phyloP scores from a whole-genome alignment of 2,113 vertebrate genomes.

The Brachionichthys hirsutus region DNA sequence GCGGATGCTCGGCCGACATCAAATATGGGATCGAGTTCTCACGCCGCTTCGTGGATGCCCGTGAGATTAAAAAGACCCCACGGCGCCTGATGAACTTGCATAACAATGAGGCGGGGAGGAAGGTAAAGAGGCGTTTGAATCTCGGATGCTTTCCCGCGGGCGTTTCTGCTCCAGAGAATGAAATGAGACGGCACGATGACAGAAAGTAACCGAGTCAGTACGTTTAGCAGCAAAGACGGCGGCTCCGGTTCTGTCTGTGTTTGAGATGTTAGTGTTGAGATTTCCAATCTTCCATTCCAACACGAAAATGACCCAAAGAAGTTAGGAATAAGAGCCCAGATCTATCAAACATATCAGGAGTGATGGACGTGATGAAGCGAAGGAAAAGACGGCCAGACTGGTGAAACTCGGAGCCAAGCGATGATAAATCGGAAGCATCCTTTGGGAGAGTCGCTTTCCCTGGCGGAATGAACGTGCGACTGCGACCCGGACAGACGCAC shows the following conservation, averaged over 20 bases:
- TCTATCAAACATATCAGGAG: no score
- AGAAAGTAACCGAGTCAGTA: no score
- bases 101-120: conserved; percentile 98
- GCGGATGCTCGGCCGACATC: conserved; percentile 97
- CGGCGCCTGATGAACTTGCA: conserved; percentile 98
- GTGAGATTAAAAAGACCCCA: conserved; percentile 97
- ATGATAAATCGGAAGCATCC: background rate
- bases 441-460: background rate
- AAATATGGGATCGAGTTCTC: conserved; percentile 99
- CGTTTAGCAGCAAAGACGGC: no score
- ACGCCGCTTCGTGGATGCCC: conserved; percentile 94
- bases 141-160: no score
- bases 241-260: no score
- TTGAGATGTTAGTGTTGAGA: no score
- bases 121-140: conserved; percentile 78
- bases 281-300: no score
- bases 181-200: no score
- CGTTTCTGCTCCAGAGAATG: no score
- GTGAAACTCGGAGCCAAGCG: background rate
- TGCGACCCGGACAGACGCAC: background rate
- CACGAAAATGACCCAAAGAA: no score
- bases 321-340: no score
- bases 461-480: no score
- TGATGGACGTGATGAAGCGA: background rate
- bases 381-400: background rate